A percentile compares a stretch with the other conserved stretches of the same genome.
Conservation (phyloP, 2,113 vertebrate genomes). For the Myotis brandtii region DNA sequence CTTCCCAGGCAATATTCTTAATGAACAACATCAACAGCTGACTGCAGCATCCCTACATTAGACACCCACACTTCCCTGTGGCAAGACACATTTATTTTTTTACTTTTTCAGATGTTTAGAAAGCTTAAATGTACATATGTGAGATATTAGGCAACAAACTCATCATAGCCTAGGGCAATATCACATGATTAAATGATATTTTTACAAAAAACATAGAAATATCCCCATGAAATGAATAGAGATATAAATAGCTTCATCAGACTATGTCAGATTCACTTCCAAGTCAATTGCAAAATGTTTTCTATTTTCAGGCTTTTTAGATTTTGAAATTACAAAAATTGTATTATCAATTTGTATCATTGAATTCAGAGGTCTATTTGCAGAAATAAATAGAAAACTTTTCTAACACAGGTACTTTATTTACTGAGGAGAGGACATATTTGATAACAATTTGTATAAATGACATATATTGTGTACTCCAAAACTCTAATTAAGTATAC, state of each 20-base stretch:
- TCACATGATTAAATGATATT: neutral
- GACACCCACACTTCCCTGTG: neutral
- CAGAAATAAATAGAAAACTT: neutral
- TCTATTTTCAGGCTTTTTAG: neutral
- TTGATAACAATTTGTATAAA: neutral
- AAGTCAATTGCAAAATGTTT: neutral
- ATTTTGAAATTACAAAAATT: neutral
- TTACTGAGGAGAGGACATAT: neutral
- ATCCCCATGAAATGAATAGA: neutral
- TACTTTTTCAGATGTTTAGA: neutral
- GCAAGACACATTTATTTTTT: neutral
- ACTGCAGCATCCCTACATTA: neutral
- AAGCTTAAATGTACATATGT: neutral
- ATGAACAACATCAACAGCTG: neutral
- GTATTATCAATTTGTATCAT: neutral
- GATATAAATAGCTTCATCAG: neutral
- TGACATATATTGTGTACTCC: neutral
- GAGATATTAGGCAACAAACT: neutral
- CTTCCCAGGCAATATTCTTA: neutral
- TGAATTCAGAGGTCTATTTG: neutral
- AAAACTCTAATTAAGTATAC: neutral
- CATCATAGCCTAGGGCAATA: neutral
- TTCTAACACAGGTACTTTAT: neutral
- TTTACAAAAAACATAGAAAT: neutral
- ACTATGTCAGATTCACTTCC: neutral